phyloP scores from a whole-genome alignment of 2,797 vertebrate genomes.

The Lagorchestes hirsutus region DNA sequence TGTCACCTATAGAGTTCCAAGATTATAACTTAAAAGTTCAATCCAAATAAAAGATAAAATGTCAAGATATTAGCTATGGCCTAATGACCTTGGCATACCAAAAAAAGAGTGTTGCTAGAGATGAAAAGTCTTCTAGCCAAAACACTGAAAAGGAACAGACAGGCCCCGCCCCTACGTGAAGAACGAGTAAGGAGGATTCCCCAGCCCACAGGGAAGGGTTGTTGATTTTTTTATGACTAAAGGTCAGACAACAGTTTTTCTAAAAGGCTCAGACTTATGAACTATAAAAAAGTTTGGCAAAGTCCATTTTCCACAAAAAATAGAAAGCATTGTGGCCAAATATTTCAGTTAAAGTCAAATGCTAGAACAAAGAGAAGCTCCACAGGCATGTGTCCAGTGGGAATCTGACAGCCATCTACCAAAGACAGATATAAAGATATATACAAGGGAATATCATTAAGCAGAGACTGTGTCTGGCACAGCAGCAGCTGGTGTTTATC shows the following conservation, averaged over 20 bases:
- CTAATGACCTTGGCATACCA: not conserved
- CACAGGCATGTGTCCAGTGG: not conserved
- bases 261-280: not conserved
- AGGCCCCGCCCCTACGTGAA: not conserved
- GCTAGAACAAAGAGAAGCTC: not conserved
- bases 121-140: not conserved
- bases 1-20: not conserved
- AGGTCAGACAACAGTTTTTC: not conserved
- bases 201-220: not conserved
- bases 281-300: not conserved
- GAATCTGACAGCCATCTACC: not conserved
- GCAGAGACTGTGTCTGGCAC: not conserved
- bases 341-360: not conserved
- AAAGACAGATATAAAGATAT: not conserved
- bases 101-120: not conserved
- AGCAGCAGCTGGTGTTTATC: not conserved
- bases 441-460: not conserved
- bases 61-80: not conserved
- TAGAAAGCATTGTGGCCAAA: not conserved
- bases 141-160: not conserved
- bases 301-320: not conserved
- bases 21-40: not conserved
- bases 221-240: not conserved
- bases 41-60: not conserved
- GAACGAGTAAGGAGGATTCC: not conserved